phyloP scores from a whole-genome alignment of 2,797 vertebrate genomes.

The Cetoscarus ocellatus region DNA sequence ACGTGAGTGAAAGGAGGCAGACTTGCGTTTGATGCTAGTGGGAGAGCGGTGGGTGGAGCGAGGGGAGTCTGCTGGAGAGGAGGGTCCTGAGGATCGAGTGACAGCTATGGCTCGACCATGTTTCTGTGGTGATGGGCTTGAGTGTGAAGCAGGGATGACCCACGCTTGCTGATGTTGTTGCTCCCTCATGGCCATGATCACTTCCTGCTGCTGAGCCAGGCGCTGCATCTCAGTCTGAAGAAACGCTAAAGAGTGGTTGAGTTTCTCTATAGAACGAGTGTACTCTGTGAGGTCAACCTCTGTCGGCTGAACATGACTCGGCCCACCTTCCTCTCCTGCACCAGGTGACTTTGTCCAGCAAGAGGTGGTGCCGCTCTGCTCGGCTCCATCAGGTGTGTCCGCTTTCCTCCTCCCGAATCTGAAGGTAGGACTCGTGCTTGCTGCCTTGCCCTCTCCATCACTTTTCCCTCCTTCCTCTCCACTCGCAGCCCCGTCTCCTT shows the following conservation, averaged over 20 bases:
- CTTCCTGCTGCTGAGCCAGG: slow-evolving; percentile 95
- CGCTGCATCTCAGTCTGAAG: slow-evolving; percentile 98
- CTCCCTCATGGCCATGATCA: slow-evolving; percentile 98
- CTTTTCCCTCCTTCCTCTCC: slow-evolving; percentile 85
- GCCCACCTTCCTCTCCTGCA: slow-evolving; percentile 74
- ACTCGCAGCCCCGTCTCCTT: slow-evolving; percentile 88
- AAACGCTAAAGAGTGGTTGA: slow-evolving; percentile 93
- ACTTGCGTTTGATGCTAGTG: slow-evolving; percentile 91
- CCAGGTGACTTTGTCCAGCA: slow-evolving; percentile 88
- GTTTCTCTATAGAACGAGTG: slow-evolving; percentile 95
- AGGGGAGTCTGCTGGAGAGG: slow-evolving; percentile 91
- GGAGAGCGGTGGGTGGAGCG: slow-evolving; percentile 90
- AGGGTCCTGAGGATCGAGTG: slow-evolving; percentile 89
- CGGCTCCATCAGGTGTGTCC: slow-evolving; percentile 86
- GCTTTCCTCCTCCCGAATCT: slow-evolving; percentile 85
- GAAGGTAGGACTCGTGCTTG: slow-evolving; percentile 58
- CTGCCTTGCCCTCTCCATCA: slow-evolving; percentile 80
- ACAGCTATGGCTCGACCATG: slow-evolving; percentile 69
- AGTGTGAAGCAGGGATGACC: slow-evolving; percentile 90
- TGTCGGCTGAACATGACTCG: slow-evolving; percentile 62
- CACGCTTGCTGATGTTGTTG: slow-evolving; percentile 90
- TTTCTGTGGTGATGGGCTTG: slow-evolving; percentile 92
- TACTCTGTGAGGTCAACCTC: slow-evolving; percentile 95
- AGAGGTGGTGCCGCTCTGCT: slow-evolving; percentile 70
- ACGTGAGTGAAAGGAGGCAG: slow-evolving; percentile 90